Evolutionary conservation across 2,888 invertebrate genomes (phyloP).

Genomic region (Argyra leucocephala): DNA sequence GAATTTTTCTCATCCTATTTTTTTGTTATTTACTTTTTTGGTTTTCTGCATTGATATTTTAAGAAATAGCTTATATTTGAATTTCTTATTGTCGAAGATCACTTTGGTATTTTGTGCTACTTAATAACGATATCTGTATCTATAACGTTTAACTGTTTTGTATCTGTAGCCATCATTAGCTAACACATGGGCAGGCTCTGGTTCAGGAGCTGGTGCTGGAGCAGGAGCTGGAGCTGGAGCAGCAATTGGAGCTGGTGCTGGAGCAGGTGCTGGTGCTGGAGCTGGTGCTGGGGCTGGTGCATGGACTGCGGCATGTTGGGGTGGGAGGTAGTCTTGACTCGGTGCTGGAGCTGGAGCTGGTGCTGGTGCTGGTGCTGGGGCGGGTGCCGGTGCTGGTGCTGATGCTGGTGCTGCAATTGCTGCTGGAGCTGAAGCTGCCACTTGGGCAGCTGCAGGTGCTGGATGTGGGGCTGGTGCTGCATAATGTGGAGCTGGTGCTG

Average conservation of each 20-base stretch:
- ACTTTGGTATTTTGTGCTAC: background rate
- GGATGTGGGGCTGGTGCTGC: conserved; percentile 7
- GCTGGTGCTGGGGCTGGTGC: background rate
- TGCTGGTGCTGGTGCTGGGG: background rate
- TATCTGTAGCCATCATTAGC: conserved; percentile 20
- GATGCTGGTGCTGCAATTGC: background rate
- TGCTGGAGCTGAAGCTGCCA: background rate
- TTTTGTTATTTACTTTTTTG: too few species aligned
- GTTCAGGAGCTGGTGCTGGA: conserved; percentile 17
- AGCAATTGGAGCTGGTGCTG: conserved; percentile 28
- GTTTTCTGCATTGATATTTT: too few species aligned
- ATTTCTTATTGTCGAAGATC: too few species aligned
- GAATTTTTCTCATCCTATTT: too few species aligned
- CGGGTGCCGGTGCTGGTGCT: conserved; percentile 25
- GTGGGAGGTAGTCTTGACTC: conserved; percentile 24
- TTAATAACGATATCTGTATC: conserved; percentile 26
- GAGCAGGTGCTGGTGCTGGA: conserved; percentile 11
- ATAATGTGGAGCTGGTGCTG: too few species aligned
- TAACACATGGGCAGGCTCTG: conserved; percentile 24
- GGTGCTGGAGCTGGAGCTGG: conserved; percentile 14
- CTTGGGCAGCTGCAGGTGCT: background rate
- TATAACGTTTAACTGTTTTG: conserved; percentile 18
- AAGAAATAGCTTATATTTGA: too few species aligned
- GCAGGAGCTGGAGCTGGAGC: background rate
- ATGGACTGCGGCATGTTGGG: conserved; percentile 12